Conservation (phyloP, 1,140 invertebrate genomes). For the Centruroides vittatus region DNA sequence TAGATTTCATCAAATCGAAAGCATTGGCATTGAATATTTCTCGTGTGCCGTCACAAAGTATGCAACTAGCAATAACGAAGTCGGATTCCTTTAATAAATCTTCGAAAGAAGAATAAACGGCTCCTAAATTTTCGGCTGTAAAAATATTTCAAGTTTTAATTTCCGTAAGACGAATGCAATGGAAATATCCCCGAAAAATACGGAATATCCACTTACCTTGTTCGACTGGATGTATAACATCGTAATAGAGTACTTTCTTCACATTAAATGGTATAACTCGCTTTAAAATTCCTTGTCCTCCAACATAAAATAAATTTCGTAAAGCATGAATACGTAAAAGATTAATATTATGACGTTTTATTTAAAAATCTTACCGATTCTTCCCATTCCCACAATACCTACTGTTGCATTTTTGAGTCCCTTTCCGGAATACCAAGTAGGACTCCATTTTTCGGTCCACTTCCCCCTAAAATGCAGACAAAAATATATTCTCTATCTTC, state of each 20-base stretch:
- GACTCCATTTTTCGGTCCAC: slow-evolving; percentile 6
- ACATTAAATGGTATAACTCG: slow-evolving; percentile 11
- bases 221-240: slow-evolving; percentile 6
- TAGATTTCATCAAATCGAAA: slow-evolving; percentile 68
- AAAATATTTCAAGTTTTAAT: not conserved
- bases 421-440: slow-evolving; percentile 4
- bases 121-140: slow-evolving; percentile 40
- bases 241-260: slow-evolving; percentile 7
- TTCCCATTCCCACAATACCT: slow-evolving; percentile 16
- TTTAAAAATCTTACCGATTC: slow-evolving; percentile 9
- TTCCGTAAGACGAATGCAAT: not conserved
- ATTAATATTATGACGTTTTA: not conserved
- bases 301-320: slow-evolving; percentile 5
- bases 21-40: slow-evolving; percentile 54
- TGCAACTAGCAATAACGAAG: slow-evolving; percentile 53
- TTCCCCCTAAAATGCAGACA: slow-evolving; percentile 1
- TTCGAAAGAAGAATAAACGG: slow-evolving; percentile 50
- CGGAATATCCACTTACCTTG: slow-evolving; percentile 3
- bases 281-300: slow-evolving; percentile 14
- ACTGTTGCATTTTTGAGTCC: slow-evolving; percentile 9
- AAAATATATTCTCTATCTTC: not conserved
- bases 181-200: not conserved
- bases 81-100: slow-evolving; percentile 54
- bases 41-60: slow-evolving; percentile 56
- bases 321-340: not conserved